These are phyloP conservation scores for Naso thynnoides DNA, from an alignment of 2,797 vertebrate genomes.

Conservation along the genomic window DNA sequence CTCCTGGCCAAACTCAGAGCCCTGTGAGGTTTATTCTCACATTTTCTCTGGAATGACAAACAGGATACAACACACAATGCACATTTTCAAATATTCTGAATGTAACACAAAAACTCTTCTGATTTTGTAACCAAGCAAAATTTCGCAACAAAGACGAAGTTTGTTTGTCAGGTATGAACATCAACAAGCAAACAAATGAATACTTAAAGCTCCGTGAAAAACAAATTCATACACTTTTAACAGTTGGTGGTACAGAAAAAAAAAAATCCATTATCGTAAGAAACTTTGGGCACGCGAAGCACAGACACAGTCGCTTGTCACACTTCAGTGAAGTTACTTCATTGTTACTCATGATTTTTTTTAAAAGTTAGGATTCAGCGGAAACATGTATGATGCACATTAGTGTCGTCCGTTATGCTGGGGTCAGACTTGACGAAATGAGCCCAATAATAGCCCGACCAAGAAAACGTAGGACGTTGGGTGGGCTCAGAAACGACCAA, in stretches of 20 bases:
- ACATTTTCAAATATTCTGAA: constrained; percentile 7
- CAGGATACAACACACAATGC: not conserved
- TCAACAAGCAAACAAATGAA: not conserved
- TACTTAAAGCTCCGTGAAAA: not conserved
- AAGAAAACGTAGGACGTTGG: no score
- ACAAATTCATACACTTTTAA: not conserved
- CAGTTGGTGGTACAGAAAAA: constrained; percentile 7
- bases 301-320: constrained; percentile 10
- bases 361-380: constrained; percentile 1
- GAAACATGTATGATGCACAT: no score
- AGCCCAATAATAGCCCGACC: no score
- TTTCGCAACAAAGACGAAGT: not conserved
- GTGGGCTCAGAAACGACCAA: no score
- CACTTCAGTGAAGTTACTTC: no score
- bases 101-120: constrained; percentile 14
- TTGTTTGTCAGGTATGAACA: not conserved
- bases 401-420: no score
- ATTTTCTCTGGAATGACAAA: not conserved
- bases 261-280: not conserved
- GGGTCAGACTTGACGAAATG: no score
- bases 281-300: not conserved
- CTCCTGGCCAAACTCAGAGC: constrained; percentile 94
- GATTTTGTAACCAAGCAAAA: constrained; percentile 1
- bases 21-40: constrained; percentile 79
- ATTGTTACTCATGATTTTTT: no score